Evolutionary conservation across 2,888 invertebrate genomes (phyloP).

Genomic region (Tiliacea aurago): DNA sequence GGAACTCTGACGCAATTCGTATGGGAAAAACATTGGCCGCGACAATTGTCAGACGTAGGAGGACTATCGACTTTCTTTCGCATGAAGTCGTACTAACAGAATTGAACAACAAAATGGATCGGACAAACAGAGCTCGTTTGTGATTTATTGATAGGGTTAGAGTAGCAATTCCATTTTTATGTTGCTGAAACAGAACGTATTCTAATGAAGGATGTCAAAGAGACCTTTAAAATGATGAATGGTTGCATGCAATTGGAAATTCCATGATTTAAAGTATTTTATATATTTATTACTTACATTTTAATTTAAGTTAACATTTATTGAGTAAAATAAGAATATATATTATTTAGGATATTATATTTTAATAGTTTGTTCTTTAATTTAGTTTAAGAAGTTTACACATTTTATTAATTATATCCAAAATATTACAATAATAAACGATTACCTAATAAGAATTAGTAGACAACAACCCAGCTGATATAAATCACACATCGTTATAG

Average conservation of each 20-base stretch:
- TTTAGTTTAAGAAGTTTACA: too few species aligned
- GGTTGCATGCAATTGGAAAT: neutral
- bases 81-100: constrained; percentile 55
- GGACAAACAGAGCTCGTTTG: constrained; percentile 32
- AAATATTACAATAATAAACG: neutral
- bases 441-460: neutral
- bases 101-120: constrained; percentile 51
- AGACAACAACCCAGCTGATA: neutral
- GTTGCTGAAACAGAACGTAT: constrained; percentile 15
- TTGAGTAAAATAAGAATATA: too few species aligned
- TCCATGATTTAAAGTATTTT: neutral
- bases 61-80: constrained; percentile 48
- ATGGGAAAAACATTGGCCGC: constrained; percentile 37
- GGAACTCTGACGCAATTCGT: constrained; percentile 37
- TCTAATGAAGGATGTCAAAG: constrained; percentile 11
- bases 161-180: constrained; percentile 26
- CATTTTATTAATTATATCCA: neutral
- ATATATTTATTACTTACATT: too few species aligned
- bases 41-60: constrained; percentile 37
- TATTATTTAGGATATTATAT: too few species aligned
- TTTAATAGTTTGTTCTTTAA: too few species aligned
- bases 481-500: neutral
- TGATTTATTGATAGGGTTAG: constrained; percentile 36
- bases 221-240: constrained; percentile 17
- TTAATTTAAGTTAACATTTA: too few species aligned